Percentiles rank a stretch among this genome's conserved stretches.
These are phyloP conservation scores for Stramonita haemastoma DNA, from an alignment of 2,888 invertebrate species.

Conservation along the genomic window DNA sequence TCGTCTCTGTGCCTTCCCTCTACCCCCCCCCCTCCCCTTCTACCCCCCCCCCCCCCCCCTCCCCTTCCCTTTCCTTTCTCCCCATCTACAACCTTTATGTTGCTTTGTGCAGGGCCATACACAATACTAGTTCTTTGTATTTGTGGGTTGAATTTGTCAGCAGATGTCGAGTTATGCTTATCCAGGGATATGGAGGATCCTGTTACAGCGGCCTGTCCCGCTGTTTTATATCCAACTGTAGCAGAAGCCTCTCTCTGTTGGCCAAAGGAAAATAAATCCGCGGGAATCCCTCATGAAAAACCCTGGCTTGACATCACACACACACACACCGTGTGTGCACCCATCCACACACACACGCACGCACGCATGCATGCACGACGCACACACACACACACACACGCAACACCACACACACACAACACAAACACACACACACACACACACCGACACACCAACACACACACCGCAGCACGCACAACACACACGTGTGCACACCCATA, in stretches of 20 bases:
- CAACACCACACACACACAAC: slow-evolving; percentile 16
- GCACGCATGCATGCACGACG: background rate
- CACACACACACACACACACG: slow-evolving; percentile 12
- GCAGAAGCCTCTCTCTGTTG: too few species aligned
- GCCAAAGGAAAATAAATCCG: too few species aligned
- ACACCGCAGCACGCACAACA: background rate
- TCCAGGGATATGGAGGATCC: too few species aligned
- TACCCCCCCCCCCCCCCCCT: background rate
- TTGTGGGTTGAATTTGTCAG: too few species aligned
- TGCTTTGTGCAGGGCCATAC: background rate
- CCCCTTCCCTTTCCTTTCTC: background rate
- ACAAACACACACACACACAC: background rate
- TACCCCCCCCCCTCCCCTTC: background rate
- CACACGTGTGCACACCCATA: background rate
- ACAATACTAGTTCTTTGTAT: background rate
- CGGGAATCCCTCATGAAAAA: too few species aligned
- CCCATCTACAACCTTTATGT: background rate
- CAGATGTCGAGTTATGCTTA: too few species aligned
- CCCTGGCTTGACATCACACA: too few species aligned
- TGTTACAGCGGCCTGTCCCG: too few species aligned
- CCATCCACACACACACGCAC: too few species aligned
- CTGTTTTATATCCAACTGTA: too few species aligned
- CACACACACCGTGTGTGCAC: too few species aligned
- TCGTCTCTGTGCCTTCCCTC: too few species aligned
- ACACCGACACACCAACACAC: background rate